phyloP scores from a whole-genome alignment of 2,113 vertebrate genomes.

The Heloderma charlesbogerti region DNA sequence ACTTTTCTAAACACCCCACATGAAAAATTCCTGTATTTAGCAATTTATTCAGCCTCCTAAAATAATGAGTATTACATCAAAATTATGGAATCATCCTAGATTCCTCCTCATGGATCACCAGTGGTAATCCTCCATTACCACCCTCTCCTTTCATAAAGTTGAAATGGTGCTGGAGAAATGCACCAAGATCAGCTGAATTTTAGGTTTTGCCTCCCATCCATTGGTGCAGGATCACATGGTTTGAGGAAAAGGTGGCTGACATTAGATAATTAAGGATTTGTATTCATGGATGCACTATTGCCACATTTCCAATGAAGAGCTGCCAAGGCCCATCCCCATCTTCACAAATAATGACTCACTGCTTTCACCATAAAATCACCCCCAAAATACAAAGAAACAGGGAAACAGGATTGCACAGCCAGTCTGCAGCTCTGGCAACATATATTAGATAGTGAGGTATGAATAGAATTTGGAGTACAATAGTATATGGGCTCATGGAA shows the following conservation, averaged over 20 bases:
- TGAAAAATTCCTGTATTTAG: not conserved
- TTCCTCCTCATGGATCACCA: no score
- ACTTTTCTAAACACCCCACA: not conserved
- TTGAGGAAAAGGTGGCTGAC: not conserved
- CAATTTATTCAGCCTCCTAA: not conserved
- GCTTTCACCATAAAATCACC: no score
- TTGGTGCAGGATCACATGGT: not conserved
- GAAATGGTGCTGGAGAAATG: not conserved
- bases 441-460: not conserved
- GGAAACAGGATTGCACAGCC: rapidly evolving
- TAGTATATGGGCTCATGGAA: constrained; percentile 49
- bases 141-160: no score
- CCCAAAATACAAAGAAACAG: not conserved
- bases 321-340: not conserved
- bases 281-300: not conserved
- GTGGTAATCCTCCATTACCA: not conserved
- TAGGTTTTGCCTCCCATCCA: not conserved
- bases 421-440: not conserved
- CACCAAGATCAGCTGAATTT: not conserved
- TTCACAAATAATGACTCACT: not conserved
- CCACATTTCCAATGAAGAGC: not conserved
- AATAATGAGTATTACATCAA: not conserved
- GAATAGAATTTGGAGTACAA: constrained; percentile 1
- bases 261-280: not conserved
- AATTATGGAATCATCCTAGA: not conserved